phyloP scores from a whole-genome alignment of 2,113 vertebrate genomes.

The Rhinolophus ferrumequinum region DNA sequence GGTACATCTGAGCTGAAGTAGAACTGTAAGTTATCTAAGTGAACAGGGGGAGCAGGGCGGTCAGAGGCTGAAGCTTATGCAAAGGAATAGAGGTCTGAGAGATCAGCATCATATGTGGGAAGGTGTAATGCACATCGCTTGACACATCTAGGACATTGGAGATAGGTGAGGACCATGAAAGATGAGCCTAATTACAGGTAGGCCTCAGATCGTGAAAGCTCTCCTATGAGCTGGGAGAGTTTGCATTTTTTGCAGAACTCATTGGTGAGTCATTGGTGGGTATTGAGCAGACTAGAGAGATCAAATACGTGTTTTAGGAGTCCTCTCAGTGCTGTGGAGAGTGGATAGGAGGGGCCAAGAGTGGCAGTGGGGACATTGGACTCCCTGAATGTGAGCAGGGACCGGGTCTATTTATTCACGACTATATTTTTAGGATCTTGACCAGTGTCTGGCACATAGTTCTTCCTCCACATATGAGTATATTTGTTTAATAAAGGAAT shows the following conservation, averaged over 20 bases:
- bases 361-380: neutral
- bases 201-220: neutral
- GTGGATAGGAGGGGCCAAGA: neutral
- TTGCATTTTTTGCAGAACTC: neutral
- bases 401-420: neutral
- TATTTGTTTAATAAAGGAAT: constrained; percentile 24
- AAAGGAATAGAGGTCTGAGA: neutral
- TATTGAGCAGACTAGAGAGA: neutral
- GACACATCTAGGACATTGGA: neutral
- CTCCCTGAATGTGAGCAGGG: neutral
- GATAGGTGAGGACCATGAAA: neutral
- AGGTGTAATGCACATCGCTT: neutral
- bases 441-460: neutral
- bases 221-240: neutral
- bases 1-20: neutral
- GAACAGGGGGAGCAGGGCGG: neutral
- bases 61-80: neutral
- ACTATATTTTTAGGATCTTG: neutral
- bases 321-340: neutral
- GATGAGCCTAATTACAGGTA: neutral
- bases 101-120: neutral
- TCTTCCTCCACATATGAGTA: neutral
- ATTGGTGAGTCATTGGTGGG: neutral
- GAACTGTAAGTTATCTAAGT: neutral
- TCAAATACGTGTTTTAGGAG: neutral